phyloP scores from a whole-genome alignment of 2,888 invertebrate species.

The Epistrophella euchroma region DNA sequence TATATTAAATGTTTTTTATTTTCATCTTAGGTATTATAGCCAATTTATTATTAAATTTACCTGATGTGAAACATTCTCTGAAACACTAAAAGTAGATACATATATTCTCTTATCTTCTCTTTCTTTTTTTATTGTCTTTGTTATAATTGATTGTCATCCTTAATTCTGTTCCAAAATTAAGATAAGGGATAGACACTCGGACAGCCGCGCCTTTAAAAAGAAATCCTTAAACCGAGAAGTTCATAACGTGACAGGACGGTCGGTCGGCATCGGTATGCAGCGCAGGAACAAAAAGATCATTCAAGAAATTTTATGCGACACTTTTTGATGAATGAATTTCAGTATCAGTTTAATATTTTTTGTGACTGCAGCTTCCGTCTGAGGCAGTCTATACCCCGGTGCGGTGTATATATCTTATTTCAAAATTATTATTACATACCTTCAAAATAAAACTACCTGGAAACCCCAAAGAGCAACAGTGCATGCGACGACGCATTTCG shows the following conservation, averaged over 20 bases:
- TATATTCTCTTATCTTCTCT: conserved; percentile 7
- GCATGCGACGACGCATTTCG: conserved; percentile 4
- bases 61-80: background rate
- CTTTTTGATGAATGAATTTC: conserved; percentile 68
- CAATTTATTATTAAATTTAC: background rate
- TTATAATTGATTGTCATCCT: conserved; percentile 61
- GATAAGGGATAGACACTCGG: conserved; percentile 45
- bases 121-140: conserved; percentile 38
- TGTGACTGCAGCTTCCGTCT: conserved; percentile 44
- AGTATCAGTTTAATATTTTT: conserved; percentile 57
- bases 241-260: background rate
- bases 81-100: background rate
- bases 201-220: conserved; percentile 52
- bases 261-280: too few species aligned
- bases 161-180: conserved; percentile 13
- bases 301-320: conserved; percentile 69
- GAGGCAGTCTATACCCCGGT: background rate
- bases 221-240: conserved; percentile 9
- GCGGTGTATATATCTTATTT: conserved; percentile 34
- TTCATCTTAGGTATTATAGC: background rate
- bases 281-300: conserved; percentile 44
- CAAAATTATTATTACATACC: conserved; percentile 47
- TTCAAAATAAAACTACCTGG: conserved; percentile 57
- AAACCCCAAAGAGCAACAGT: conserved; percentile 9
- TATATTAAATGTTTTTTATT: too few species aligned